Evolutionary conservation across 2,888 invertebrate species (phyloP), one percentile per base, ranked within the genome.

Genomic region (Drepana falcataria): DNA sequence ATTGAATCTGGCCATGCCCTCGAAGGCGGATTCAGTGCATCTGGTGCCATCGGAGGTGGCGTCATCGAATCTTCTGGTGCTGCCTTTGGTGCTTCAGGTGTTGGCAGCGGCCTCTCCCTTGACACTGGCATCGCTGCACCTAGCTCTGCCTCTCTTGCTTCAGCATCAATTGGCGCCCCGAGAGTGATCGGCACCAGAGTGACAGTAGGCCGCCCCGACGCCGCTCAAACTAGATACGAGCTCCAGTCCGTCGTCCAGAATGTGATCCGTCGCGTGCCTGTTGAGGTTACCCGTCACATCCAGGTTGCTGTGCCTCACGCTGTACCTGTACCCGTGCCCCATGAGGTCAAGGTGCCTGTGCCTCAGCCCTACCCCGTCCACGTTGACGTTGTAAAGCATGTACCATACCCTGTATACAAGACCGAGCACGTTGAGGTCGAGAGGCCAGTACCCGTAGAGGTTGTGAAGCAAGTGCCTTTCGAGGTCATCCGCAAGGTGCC

Each of bases 291-390:
- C 41, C 83, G 85, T 21, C 91, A 91, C 66, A 61, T 91, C 2
- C 73, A 89, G 59, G 75, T 91, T 0, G 72, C 77, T 4, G 88
- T 91, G 4, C 91, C 91, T 0, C 85, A 85, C 1, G 76, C 88
- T 4, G 79, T 80, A 1, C 82, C 88, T 1, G 83, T 85, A 2
- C 90, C 89, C 3, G 89, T 90, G 2, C 87, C 81, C 21, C 82
- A 88, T 4, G 87, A 89, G 63, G 82, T 91, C 21, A 79, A 69
- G 56, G 90, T 91, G 2, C 85, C 87, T 47, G 90, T 91, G 0
- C 91, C 91, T 0, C 87, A 90, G 58, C 91, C 91, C 57, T 90
- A 90, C 83, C 85, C 85, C 2, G 90, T 91, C 0, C 86, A 79
- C 53, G 89, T 90, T 0, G 85, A 90, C 47, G 89, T 91, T 1